Percentiles rank a stretch among this genome's conserved stretches.
Evolutionary conservation across 2,888 invertebrate species (phyloP).

Genomic region (Drosophila gaucha): DNA sequence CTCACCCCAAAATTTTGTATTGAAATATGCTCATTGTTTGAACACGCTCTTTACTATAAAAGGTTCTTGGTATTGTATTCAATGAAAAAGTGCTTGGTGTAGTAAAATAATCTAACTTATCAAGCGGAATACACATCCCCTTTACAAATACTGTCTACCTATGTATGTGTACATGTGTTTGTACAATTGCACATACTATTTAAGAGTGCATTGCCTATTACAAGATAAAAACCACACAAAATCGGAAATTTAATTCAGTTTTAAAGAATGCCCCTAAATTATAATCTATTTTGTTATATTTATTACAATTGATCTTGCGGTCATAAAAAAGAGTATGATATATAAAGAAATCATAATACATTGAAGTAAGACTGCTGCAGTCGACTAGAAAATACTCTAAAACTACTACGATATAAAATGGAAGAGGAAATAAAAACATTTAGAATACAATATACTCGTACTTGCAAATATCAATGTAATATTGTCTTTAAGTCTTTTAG

Average conservation of each 20-base stretch:
- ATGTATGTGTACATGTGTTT: conserved; percentile 26
- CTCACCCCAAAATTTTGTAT: conserved; percentile 69
- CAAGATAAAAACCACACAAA: conserved; percentile 32
- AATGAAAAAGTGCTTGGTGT: conserved; percentile 48
- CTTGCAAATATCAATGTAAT: too few species aligned
- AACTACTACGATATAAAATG: too few species aligned
- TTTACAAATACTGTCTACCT: conserved; percentile 45
- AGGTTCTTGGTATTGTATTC: conserved; percentile 59
- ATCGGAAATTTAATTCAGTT: conserved; percentile 18
- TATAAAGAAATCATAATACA: too few species aligned
- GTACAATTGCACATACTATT: conserved; percentile 25
- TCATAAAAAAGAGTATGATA: too few species aligned
- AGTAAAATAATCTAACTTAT: conserved; percentile 61
- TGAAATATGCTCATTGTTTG: conserved; percentile 75
- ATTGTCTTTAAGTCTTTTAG: too few species aligned
- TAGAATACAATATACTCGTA: too few species aligned
- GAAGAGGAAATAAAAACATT: too few species aligned
- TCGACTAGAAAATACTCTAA: too few species aligned
- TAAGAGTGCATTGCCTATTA: conserved; percentile 16
- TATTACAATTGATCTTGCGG: background rate
- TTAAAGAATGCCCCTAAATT: conserved; percentile 18
- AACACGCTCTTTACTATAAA: conserved; percentile 69
- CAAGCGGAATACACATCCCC: conserved; percentile 52
- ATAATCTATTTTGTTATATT: conserved; percentile 14
- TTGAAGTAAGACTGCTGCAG: too few species aligned